Base-by-base conservation (phyloP, 2,888 invertebrate species). In the Protophormia terraenovae region DNA sequence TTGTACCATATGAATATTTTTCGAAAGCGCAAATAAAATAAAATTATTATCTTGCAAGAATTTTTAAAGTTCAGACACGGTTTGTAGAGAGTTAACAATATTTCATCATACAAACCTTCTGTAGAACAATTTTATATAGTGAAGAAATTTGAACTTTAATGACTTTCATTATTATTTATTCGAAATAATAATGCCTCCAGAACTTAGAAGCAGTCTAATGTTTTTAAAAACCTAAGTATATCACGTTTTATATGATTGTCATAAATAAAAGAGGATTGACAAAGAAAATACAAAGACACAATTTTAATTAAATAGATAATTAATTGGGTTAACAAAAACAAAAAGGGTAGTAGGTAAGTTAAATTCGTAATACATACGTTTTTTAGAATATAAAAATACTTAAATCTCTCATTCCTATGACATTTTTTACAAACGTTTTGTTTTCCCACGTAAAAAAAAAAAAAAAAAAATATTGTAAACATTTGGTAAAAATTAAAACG, bases 371-470 rank as follows among this genome's bases (percentile, higher is more conserved):
- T 14, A 53, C 6, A 3, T 12, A 53, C 12, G 14, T 53, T 14
- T 12, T 14, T 14, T 53, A 24, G 4, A 53, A 53, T 12, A 2
- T 53, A 27, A 64, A 0, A 38, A 35, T 32, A 7, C 32, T 8
- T 3, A 10, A 7, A n/a, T 2, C 1, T 64, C 5, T n/a, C 14
- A 2, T 47, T 6, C 14, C 6, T 6, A 55, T 27, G 10, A 10
- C 10, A 38, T 27, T 29, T 66, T 16, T 19, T 38, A 29, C 32
- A n/a, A 64, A 22, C 53, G 53, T 53, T 7, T 58, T 27, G 16
- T 47, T 58, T 73, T 80, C 73, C 73, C 73, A 82, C 71, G 41
- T 45, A 53, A 35, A 53, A 66, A 24, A 10, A 3, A 58, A 47
- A 58, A 32, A 77, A 22, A 47, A 35, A n/a, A 35, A 12, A 45